phyloP scores from a whole-genome alignment of 2,113 vertebrate species.

The Trichechus manatus region DNA sequence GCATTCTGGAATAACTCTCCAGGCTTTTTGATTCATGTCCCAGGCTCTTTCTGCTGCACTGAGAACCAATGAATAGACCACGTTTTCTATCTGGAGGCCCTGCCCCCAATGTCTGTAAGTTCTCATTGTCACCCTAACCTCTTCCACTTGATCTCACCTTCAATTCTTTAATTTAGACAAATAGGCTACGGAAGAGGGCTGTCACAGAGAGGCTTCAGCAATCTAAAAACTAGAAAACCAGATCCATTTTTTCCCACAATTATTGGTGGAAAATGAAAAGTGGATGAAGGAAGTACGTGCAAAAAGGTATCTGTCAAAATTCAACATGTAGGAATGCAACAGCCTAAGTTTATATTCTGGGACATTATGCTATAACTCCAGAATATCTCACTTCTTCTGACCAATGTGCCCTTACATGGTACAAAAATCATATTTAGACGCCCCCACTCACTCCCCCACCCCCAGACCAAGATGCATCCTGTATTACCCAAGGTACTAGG shows the following conservation, averaged over 20 bases:
- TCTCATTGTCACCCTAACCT: not conserved
- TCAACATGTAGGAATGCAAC: not conserved
- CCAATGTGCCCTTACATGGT: not conserved
- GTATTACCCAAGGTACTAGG: not conserved
- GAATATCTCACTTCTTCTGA: constrained; percentile 26
- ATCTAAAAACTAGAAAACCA: not conserved
- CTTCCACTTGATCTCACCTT: not conserved
- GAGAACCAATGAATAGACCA: not conserved
- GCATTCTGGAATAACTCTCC: constrained; percentile 37
- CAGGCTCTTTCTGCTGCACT: not conserved
- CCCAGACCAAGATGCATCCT: not conserved
- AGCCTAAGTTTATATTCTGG: not conserved
- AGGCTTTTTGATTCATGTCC: not conserved
- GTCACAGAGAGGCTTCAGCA: not conserved
- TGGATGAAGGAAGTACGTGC: not conserved
- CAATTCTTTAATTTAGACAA: constrained; percentile 14
- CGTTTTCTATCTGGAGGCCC: not conserved
- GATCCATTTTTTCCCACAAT: not conserved
- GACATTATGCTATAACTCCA: not conserved
- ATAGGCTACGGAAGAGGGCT: not conserved
- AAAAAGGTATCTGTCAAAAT: constrained; percentile 44
- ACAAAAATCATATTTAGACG: not conserved
- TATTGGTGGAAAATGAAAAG: not conserved
- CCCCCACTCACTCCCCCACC: too few species aligned
- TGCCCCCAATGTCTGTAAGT: not conserved